phyloP scores from a whole-genome alignment of 2,888 invertebrate genomes.

The Agrochola macilenta region DNA sequence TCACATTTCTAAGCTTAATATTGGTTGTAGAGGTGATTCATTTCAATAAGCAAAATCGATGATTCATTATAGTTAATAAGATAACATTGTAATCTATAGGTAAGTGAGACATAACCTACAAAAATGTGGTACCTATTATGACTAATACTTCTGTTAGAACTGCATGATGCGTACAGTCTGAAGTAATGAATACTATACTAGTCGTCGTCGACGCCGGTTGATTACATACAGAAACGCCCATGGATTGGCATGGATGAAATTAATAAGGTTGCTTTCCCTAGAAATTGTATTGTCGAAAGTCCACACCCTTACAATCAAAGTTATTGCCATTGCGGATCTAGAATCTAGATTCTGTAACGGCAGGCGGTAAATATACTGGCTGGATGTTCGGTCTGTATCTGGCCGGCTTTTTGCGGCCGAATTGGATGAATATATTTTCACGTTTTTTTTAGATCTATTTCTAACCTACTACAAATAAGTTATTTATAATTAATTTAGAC shows the following conservation, averaged over 20 bases:
- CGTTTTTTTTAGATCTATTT: neutral
- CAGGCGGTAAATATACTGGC: neutral
- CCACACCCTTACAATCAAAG: neutral
- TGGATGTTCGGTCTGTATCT: neutral
- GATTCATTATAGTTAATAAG: constrained; percentile 21
- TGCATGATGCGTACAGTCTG: neutral
- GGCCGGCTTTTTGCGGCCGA: constrained; percentile 24
- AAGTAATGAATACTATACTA: constrained; percentile 15
- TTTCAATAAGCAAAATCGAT: neutral
- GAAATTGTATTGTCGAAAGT: neutral
- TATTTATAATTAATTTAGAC: neutral
- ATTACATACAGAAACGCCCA: constrained; percentile 33
- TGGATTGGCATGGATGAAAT: constrained; percentile 1
- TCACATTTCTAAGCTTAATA: no score
- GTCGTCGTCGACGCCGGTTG: neutral
- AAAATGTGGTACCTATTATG: constrained; percentile 18
- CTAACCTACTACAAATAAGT: neutral
- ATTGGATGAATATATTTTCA: neutral
- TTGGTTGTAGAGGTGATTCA: neutral
- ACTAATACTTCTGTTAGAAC: constrained; percentile 23
- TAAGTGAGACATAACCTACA: constrained; percentile 37
- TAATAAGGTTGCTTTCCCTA: neutral
- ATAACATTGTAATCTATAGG: constrained; percentile 8
- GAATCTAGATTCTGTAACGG: neutral
- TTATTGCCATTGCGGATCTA: neutral